Conservation (phyloP, 2,113 vertebrate genomes). For the Pedetes capensis region DNA sequence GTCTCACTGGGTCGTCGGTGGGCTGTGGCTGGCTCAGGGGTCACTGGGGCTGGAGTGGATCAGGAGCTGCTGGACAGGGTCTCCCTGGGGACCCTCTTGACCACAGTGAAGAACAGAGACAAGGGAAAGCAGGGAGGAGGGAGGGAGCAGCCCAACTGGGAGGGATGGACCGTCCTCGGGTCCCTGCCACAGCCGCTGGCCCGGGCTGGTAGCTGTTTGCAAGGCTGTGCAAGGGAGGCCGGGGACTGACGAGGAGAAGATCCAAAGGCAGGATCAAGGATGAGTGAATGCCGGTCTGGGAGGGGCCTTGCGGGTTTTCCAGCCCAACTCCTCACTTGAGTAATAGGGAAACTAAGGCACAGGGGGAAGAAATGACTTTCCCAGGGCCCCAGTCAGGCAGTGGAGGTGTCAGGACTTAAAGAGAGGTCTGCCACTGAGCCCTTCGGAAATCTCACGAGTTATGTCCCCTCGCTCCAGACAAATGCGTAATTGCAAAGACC, state of each 20-base stretch:
- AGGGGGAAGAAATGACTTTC: accelerated
- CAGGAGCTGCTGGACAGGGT: not conserved
- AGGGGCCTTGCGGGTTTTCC: not conserved
- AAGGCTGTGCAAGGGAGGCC: not conserved
- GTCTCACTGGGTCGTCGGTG: constrained; percentile 47
- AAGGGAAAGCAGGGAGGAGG: accelerated
- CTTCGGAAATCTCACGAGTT: not conserved
- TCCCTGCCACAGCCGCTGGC: accelerated
- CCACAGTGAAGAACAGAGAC: not conserved
- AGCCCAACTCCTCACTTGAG: not conserved
- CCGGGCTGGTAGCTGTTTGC: not conserved
- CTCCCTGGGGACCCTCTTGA: not conserved
- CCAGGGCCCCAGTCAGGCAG: not conserved
- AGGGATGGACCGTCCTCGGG: not conserved
- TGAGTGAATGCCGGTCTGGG: accelerated
- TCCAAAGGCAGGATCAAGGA: not conserved
- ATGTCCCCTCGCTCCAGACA: not conserved
- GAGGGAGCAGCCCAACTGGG: not conserved
- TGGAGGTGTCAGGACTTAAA: accelerated
- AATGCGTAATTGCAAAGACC: too few species aligned
- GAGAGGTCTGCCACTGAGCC: not conserved
- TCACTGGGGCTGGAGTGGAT: not conserved
- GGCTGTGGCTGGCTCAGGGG: constrained; percentile 61
- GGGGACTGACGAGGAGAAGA: not conserved
- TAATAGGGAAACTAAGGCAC: not conserved